Evolutionary conservation across 2,113 vertebrate genomes (phyloP), one percentile per base, ranked within the genome.

Genomic region (Poeciliopsis occidentalis): DNA sequence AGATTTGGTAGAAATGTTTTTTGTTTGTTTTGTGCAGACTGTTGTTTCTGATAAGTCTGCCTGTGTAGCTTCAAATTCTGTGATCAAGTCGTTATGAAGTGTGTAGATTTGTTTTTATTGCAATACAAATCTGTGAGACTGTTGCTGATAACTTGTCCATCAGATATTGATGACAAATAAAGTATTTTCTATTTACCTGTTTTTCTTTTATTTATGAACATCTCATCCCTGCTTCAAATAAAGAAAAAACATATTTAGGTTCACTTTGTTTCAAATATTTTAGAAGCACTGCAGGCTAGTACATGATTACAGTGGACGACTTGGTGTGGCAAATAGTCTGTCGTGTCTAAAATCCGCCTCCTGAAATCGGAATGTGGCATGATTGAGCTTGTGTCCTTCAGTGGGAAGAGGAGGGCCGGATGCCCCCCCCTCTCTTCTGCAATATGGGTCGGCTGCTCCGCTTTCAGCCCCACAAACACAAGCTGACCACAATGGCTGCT

Each of bases 101-200:
- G 26, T 62, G 62, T 79, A 66, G 87, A 82, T 85, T 85, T 71
- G 79, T 80, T 89, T 85, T 66, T 61, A 67, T 81, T 85, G 88
- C 83, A 91, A 88, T 88, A 87, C 37, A 29, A 76, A 70, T 80
- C 79, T 7, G 15, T 34, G 22, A 76, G 57, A 54, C 64, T 79
- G 12, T 83, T 86, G 86, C 82, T 80, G 63, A 73, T 71, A 85
- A 75, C 69, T 22, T 91, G 80, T 89, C 82, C 75, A 87, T 80
- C 83, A 89, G 79, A 91, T 88, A 88, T 88, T 91, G 88, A 89
- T 87, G 83, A 83, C 37, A 75, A 91, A 91, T 91, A 88, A 93
- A 93, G 64, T 86, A 79, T 92, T 93, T 92, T 93, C 83, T 93
- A 92, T 92, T 90, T 90, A 91, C 79, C 31, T 64, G 4, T 0